Evolutionary conservation across 1,140 invertebrate genomes (phyloP), one percentile per base, ranked within the genome.

Genomic region (Galendromus occidentalis): DNA sequence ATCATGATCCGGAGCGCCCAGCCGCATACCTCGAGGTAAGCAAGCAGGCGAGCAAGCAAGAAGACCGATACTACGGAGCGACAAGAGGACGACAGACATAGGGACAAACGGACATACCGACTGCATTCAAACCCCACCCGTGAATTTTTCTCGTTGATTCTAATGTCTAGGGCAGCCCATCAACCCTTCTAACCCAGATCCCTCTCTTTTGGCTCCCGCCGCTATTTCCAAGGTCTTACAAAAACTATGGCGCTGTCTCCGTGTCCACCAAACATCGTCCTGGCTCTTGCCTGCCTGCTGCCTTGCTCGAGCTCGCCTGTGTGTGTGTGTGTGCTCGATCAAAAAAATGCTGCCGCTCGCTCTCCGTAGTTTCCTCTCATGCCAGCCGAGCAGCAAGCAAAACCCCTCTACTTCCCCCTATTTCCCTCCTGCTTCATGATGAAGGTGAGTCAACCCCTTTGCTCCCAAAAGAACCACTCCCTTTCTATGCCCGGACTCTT

Each of bases 101-200:
- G n/a, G n/a, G n/a, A n/a, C n/a, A n/a, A n/a, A 39, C 33, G 9
- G 33, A 39, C 33, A 39, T 39, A 39, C 33, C 33, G 33, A 39
- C 33, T 39, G 33, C 4, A 39, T 39, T 39, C 33, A 39, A 39
- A 39, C 33, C 33, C 33, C 33, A 39, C 33, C 33, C 33, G 33
- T 39, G 33, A 39, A 39, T 39, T 39, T 39, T 39, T 39, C 33
- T 39, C 33, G 33, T 39, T 39, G 33, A 39, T 39, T 39, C 33
- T 39, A 39, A 39, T 39, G 33, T 39, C 33, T 39, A 39, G 33
- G 33, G 45, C 45, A 47, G 45, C 45, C 18, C 18, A 20, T 17
- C 51, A 59, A 59, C 51, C 51, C 51, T 59, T 59, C 51, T 59
- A 59, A 59, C 51, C 51, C 51, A 59, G 51, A 20, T 59, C 25